A percentile compares a stretch with the other conserved stretches of the same genome.
These are phyloP conservation scores for Sebastes oblongus DNA, from an alignment of 2,797 vertebrate species.

Conservation along the genomic window DNA sequence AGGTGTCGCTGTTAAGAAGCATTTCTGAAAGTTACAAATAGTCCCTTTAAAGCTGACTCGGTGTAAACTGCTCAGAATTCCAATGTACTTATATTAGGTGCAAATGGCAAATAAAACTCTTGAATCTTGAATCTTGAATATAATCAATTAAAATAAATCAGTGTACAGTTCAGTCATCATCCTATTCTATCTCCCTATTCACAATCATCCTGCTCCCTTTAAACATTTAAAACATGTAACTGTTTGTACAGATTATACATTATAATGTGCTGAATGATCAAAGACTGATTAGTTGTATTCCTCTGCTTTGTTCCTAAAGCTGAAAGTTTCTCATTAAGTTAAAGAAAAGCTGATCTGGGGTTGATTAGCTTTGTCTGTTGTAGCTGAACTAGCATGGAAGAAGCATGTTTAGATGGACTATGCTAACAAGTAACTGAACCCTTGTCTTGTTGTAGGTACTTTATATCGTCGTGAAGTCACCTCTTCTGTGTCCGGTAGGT, in stretches of 20 bases:
- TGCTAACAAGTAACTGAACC: background rate
- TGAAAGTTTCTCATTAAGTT: accelerated
- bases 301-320: accelerated
- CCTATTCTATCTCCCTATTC: too few relatives aligned
- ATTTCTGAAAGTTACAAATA: too few relatives aligned
- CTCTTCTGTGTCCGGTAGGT: background rate
- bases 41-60: too few relatives aligned
- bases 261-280: accelerated
- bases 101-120: too few relatives aligned
- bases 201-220: too few relatives aligned
- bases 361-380: slow-evolving; percentile 45
- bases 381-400: background rate
- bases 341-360: background rate
- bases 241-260: accelerated
- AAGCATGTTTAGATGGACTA: background rate
- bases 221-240: background rate
- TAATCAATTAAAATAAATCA: too few relatives aligned
- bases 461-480: background rate
- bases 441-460: background rate
- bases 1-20: too few relatives aligned
- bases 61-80: too few relatives aligned
- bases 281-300: accelerated
- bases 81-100: too few relatives aligned
- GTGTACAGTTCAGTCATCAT: too few relatives aligned
- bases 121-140: too few relatives aligned